Percentiles rank a stretch among this genome's conserved stretches.
Conservation (phyloP, 35 echinoderm and acorn worm species). For the Hemicentrotus pulcherrimus region DNA sequence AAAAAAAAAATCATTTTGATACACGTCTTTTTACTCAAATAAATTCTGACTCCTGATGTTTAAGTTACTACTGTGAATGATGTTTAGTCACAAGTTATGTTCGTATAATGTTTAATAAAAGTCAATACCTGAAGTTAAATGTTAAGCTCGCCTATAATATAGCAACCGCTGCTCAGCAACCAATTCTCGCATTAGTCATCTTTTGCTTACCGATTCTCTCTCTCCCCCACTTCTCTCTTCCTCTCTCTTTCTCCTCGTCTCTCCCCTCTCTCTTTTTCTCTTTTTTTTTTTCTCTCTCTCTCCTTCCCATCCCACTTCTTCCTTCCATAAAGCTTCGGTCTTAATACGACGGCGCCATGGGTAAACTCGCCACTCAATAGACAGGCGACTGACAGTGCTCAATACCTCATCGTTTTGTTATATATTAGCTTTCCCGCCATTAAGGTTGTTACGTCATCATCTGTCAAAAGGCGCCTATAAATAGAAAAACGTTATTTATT, state of each 20-base stretch:
- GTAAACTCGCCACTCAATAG: background rate
- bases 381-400: background rate
- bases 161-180: background rate
- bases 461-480: background rate
- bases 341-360: background rate
- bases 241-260: background rate
- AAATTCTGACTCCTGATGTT: no score
- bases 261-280: background rate
- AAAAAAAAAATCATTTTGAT: no score
- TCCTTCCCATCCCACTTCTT: background rate
- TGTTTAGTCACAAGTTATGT: background rate
- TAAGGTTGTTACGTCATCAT: conserved; percentile 4
- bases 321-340: background rate
- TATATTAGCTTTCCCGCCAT: background rate
- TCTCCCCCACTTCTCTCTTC: background rate
- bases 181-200: background rate
- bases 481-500: background rate
- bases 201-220: background rate
- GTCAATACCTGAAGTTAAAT: background rate
- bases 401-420: background rate
- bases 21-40: no score
- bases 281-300: background rate
- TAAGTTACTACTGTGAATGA: no score
- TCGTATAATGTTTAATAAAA: background rate
- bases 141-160: background rate